phyloP scores from a whole-genome alignment of 1,140 invertebrate genomes.

The Meloidogyne chitwoodi region DNA sequence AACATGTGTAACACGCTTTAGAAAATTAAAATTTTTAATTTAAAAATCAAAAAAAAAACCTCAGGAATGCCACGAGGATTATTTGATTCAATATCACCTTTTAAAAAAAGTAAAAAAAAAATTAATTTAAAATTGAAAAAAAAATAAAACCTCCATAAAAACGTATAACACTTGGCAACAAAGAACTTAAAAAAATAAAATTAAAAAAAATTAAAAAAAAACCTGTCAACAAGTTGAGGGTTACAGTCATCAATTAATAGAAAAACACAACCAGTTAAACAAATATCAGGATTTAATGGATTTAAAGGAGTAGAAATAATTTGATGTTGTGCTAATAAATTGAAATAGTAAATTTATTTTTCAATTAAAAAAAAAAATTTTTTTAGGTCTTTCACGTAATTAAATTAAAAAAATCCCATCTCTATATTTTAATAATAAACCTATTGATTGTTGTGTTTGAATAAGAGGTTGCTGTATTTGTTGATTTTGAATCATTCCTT shows the following conservation, averaged over 20 bases:
- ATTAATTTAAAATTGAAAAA: not conserved
- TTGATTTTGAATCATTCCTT: not conserved
- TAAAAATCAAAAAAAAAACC: not conserved
- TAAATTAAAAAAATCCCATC: too few species aligned
- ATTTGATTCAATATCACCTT: conserved; percentile 21
- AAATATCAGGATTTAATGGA: conserved; percentile 23
- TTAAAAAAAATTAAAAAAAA: not conserved
- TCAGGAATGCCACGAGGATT: conserved; percentile 26
- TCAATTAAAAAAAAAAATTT: too few species aligned
- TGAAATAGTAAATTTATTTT: too few species aligned
- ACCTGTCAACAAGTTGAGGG: conserved; percentile 20
- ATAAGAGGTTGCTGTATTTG: not conserved
- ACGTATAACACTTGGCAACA: conserved; percentile 14
- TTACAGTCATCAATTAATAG: conserved; percentile 23
- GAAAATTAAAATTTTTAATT: not conserved
- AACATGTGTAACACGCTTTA: conserved; percentile 25
- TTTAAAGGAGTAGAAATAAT: not conserved
- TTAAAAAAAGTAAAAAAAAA: not conserved
- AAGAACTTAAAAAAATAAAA: not conserved
- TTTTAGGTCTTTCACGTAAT: too few species aligned
- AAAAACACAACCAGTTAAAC: conserved; percentile 32
- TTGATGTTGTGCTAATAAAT: not conserved
- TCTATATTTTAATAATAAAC: too few species aligned
- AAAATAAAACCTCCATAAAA: conserved; percentile 26
- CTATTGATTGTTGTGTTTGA: not conserved